These are phyloP conservation scores for Sebastiscus albofasciatus DNA, from an alignment of 2,797 vertebrate species.

Conservation along the genomic window DNA sequence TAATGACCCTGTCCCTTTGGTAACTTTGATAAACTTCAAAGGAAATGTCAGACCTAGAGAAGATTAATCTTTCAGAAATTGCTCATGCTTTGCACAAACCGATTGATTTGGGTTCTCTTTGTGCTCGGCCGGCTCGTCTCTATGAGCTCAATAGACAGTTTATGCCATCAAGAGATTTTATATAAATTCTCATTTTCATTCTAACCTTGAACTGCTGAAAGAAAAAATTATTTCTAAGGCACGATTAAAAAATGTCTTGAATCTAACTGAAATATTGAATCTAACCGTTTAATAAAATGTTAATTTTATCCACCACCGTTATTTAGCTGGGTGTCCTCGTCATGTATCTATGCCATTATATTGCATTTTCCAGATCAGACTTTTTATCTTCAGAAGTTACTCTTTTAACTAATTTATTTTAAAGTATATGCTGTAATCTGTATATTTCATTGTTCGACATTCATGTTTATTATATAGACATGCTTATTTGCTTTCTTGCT, in stretches of 20 bases:
- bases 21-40: slow-evolving; percentile 44
- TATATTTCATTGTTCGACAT: background rate
- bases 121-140: background rate
- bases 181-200: background rate
- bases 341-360: background rate
- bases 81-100: background rate
- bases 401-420: background rate
- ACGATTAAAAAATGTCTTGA: background rate
- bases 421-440: background rate
- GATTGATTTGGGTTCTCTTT: background rate
- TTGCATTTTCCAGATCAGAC: background rate
- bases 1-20: background rate
- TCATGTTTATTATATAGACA: too few species aligned
- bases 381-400: background rate
- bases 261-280: background rate
- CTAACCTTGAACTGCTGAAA: background rate
- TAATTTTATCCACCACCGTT: background rate
- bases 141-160: background rate
- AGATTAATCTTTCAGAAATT: slow-evolving; percentile 19
- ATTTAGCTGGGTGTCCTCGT: background rate
- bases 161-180: background rate
- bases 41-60: slow-evolving; percentile 40
- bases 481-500: too few species aligned
- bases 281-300: background rate
- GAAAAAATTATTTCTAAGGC: background rate